Percentiles rank a stretch among this genome's conserved stretches.
phyloP scores from a whole-genome alignment of 2,888 invertebrate genomes.

The Crocallis elinguaria region DNA sequence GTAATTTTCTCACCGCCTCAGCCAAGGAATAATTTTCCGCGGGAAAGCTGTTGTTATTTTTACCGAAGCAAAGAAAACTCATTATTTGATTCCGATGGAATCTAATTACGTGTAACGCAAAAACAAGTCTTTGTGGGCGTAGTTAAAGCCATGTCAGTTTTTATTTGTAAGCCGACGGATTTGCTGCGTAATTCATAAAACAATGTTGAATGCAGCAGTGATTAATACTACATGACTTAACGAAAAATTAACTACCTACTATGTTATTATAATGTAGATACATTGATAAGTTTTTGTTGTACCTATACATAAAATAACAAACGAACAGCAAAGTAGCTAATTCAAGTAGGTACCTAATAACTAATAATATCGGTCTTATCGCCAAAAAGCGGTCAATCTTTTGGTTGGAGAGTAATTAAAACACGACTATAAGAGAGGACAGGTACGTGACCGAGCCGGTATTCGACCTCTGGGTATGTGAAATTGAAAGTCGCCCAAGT shows the following conservation, averaged over 20 bases:
- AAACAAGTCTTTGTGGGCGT: conserved; percentile 43
- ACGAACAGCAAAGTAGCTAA: too few species aligned
- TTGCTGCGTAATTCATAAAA: conserved; percentile 27
- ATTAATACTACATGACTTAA: conserved; percentile 4
- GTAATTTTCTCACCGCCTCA: conserved; percentile 45
- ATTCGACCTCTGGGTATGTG: too few species aligned
- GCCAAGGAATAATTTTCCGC: conserved; percentile 47
- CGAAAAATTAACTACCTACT: not conserved
- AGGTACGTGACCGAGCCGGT: too few species aligned
- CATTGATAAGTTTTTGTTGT: too few species aligned
- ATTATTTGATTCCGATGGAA: conserved; percentile 49
- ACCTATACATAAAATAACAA: too few species aligned
- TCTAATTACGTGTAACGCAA: conserved; percentile 49
- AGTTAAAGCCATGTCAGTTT: conserved; percentile 46
- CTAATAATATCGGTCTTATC: too few species aligned
- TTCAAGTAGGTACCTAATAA: too few species aligned
- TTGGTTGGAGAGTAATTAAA: too few species aligned
- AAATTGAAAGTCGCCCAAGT: too few species aligned
- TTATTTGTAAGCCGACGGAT: conserved; percentile 30
- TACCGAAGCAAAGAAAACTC: conserved; percentile 51
- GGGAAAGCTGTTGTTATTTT: conserved; percentile 53
- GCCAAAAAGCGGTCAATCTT: too few species aligned
- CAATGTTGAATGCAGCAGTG: conserved; percentile 14
- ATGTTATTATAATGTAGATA: too few species aligned
- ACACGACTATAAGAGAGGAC: too few species aligned